phyloP scores from a whole-genome alignment of 2,113 vertebrate genomes.

The Gyps fulvus region DNA sequence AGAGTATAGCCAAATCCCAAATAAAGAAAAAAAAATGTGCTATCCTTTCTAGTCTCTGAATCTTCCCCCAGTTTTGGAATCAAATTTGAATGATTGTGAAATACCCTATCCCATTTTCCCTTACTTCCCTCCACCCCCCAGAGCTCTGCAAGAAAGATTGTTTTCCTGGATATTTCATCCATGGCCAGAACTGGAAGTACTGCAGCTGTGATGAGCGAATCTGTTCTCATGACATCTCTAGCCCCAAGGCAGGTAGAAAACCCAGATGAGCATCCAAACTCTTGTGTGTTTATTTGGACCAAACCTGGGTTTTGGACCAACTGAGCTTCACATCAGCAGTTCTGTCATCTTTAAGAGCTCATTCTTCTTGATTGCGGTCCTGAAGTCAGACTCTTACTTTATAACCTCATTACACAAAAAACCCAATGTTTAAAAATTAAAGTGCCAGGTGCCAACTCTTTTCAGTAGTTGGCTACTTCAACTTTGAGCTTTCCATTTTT shows the following conservation, averaged over 20 bases:
- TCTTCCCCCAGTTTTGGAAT: conserved; percentile 12
- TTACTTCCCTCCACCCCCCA: neutral
- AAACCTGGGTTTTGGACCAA: neutral
- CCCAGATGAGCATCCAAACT: conserved; percentile 32
- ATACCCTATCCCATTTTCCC: neutral
- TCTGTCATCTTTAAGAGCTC: conserved; percentile 44
- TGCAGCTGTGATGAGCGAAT: conserved; percentile 61
- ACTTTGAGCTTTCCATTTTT: conserved; percentile 66
- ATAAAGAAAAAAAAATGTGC: neutral
- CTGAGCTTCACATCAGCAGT: neutral
- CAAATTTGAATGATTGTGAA: neutral
- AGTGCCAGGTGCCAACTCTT: conserved; percentile 59
- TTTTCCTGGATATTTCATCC: conserved; percentile 13
- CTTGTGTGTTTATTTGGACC: neutral
- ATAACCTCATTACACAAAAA: neutral
- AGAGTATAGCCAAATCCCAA: neutral
- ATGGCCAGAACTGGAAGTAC: conserved; percentile 25
- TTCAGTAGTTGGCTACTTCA: conserved; percentile 56
- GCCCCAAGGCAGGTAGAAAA: conserved; percentile 57
- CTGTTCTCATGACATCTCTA: conserved; percentile 53
- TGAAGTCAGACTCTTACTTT: conserved; percentile 48
- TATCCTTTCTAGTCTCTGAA: neutral
- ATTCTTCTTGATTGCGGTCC: conserved; percentile 19
- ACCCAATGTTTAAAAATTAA: conserved; percentile 48
- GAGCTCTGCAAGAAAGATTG: conserved; percentile 22